These are phyloP conservation scores for Nilaparvata lugens DNA, from an alignment of 1,140 invertebrate genomes.

Conservation along the genomic window DNA sequence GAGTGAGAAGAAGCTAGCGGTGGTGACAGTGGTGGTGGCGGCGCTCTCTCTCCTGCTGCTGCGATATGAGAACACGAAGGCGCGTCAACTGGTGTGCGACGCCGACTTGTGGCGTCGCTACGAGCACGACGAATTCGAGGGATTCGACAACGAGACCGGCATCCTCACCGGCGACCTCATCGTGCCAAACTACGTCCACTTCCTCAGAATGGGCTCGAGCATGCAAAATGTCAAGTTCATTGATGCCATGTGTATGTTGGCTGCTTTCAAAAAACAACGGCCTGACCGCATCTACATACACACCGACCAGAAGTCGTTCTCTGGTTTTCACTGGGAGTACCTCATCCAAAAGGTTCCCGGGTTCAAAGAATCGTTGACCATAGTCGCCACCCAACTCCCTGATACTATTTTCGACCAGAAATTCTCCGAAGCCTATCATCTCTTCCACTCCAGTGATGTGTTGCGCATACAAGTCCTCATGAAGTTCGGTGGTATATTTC, in stretches of 20 bases:
- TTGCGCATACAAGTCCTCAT: conserved; percentile 22
- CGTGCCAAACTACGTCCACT: conserved; percentile 25
- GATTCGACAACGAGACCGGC: conserved; percentile 25
- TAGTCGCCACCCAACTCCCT: background rate
- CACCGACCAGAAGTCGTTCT: conserved; percentile 20
- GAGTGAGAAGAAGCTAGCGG: background rate
- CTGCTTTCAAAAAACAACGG: conserved; percentile 25
- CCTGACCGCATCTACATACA: conserved; percentile 26
- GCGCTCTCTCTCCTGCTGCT: background rate
- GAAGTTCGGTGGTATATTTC: conserved; percentile 26
- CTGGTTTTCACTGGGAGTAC: conserved; percentile 24
- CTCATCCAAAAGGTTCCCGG: conserved; percentile 11
- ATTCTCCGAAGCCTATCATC: background rate
- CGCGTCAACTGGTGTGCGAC: background rate
- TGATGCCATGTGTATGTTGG: conserved; percentile 22
- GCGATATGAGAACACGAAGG: background rate
- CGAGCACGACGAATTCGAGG: conserved; percentile 15
- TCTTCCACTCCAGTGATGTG: conserved; percentile 15
- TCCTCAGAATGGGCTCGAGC: background rate
- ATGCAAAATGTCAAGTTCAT: conserved; percentile 17
- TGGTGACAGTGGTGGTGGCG: background rate
- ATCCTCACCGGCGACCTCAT: conserved; percentile 15
- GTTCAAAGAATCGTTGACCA: conserved; percentile 9
- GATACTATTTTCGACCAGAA: background rate
- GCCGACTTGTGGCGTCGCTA: background rate